A percentile compares a stretch with the other conserved stretches of the same genome.
These are phyloP conservation scores for Australoheros scitulus DNA, from an alignment of 2,113 vertebrate genomes.

Conservation along the genomic window DNA sequence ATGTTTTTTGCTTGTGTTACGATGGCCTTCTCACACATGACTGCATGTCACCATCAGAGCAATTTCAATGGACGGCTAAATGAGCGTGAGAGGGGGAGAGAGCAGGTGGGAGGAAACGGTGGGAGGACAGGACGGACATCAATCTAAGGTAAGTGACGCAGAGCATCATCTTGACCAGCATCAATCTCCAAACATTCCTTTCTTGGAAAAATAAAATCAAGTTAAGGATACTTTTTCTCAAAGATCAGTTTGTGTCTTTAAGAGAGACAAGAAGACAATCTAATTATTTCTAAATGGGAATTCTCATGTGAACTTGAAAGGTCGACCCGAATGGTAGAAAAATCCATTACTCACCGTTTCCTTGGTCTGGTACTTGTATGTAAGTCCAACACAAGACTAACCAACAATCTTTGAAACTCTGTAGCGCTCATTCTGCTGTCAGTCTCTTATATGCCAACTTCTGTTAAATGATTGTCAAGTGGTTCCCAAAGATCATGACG, in stretches of 20 bases:
- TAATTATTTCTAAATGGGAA: not conserved
- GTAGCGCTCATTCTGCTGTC: not conserved
- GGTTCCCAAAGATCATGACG: not conserved
- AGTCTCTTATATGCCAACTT: not conserved
- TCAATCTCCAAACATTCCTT: not conserved
- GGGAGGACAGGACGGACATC: constrained; percentile 10
- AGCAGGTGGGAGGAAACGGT: constrained; percentile 32
- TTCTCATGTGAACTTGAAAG: not conserved
- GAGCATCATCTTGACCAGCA: not conserved
- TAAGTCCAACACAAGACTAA: not conserved
- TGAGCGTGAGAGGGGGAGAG: not conserved
- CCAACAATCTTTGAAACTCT: not conserved
- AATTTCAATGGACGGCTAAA: constrained; percentile 37
- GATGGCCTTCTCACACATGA: not conserved
- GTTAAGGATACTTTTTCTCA: not conserved
- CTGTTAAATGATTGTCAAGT: not conserved
- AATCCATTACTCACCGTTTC: not conserved
- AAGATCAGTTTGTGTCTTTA: not conserved
- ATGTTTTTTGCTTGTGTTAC: not conserved
- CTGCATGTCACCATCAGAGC: constrained; percentile 9
- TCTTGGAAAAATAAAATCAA: not conserved
- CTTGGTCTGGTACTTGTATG: not conserved
- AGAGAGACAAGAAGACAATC: not conserved
- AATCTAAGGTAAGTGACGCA: not conserved
- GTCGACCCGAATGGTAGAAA: not conserved